Percentiles rank a stretch among this genome's conserved stretches.
Evolutionary conservation across 92 coral and sea anemone species (phyloP).

Genomic region (Pocillopora grandis): DNA sequence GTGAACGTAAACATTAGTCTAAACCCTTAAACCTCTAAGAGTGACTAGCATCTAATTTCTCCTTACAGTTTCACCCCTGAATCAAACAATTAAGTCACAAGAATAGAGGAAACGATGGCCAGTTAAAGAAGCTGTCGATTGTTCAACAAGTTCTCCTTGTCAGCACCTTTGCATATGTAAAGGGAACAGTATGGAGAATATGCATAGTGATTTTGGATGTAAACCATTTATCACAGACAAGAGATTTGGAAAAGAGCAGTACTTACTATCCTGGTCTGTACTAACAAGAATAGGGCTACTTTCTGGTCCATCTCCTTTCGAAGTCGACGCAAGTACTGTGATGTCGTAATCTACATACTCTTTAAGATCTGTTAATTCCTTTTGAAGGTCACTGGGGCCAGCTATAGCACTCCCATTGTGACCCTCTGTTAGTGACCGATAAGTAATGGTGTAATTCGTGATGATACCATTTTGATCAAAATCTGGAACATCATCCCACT

Average conservation of each 20-base stretch:
- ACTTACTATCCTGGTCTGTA: conserved; percentile 69
- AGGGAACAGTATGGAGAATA: no score
- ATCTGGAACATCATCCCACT: conserved; percentile 45
- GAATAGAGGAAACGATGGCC: no score
- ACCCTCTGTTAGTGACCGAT: background rate
- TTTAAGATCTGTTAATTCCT: conserved; percentile 42
- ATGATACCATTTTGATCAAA: conserved; percentile 48
- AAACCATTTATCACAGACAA: no score
- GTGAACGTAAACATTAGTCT: no score
- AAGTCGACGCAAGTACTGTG: conserved; percentile 54
- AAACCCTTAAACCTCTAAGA: no score
- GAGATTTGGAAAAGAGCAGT: background rate
- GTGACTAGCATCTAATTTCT: no score
- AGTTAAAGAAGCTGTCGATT: no score
- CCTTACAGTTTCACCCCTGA: no score
- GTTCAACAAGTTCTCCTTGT: no score
- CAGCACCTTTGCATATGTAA: no score
- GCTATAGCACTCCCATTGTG: background rate
- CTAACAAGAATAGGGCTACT: conserved; percentile 39
- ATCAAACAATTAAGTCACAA: no score
- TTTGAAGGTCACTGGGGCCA: conserved; percentile 9
- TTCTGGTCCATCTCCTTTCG: conserved; percentile 47
- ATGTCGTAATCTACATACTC: conserved; percentile 64
- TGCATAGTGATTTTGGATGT: no score
- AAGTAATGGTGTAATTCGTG: conserved; percentile 41